These are phyloP conservation scores for Manacus vitellinus DNA, from an alignment of 2,113 vertebrate species.

Conservation along the genomic window DNA sequence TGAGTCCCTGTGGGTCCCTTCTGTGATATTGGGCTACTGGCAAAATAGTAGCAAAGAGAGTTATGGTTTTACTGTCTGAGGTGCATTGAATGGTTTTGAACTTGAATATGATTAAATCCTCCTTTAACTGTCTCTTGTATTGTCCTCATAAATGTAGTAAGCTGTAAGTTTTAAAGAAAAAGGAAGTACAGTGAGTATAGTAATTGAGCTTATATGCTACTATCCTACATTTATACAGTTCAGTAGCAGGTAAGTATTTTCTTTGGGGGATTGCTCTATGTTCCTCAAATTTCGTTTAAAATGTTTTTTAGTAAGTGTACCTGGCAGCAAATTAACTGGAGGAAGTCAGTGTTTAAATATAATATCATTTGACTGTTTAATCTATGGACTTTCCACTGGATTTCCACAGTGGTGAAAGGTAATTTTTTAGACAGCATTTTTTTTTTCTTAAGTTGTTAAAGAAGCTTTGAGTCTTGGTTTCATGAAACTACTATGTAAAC, in stretches of 20 bases:
- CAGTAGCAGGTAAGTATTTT: background rate
- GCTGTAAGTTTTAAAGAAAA: background rate
- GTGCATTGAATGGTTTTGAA: background rate
- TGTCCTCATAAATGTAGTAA: background rate
- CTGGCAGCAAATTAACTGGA: background rate
- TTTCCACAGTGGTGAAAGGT: background rate
- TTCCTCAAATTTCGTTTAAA: background rate
- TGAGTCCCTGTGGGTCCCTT: background rate
- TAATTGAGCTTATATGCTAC: background rate
- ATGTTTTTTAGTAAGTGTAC: background rate
- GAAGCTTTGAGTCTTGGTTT: background rate
- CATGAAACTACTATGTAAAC: background rate
- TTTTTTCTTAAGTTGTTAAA: background rate
- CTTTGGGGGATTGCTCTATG: background rate
- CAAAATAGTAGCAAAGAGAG: background rate
- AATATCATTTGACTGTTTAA: background rate
- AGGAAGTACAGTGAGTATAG: background rate
- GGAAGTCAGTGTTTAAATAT: background rate
- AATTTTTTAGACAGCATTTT: background rate
- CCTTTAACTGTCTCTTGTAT: background rate
- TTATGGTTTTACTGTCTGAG: background rate
- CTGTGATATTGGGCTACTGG: background rate
- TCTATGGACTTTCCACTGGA: background rate
- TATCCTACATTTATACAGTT: background rate
- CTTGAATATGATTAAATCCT: background rate